Base-by-base conservation (phyloP, 2,888 invertebrate genomes). In the Eupithecia vulgata region DNA sequence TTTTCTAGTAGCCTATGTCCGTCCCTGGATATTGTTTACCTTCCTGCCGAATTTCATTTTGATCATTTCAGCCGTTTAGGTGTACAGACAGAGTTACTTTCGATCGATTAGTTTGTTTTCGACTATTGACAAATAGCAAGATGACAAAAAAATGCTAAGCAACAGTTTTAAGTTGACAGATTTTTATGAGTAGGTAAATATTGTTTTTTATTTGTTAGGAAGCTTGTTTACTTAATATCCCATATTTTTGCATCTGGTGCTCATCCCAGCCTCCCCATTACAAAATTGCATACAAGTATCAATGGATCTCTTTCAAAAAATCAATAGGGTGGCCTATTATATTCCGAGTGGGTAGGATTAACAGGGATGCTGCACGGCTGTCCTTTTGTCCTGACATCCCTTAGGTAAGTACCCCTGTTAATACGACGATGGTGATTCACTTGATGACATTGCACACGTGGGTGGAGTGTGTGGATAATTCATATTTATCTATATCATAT, bases 341-440 rank as follows among this genome's bases (percentile, higher is more conserved):
- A 64, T 72, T 68, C 48, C 62, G 75, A 74, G 74, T 71, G 72
- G 74, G 48, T 40, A 64, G 74, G 77, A 78, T 78, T 77, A 70
- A 80, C 77, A 76, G 78, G 75, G 81, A 81, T 82, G 82, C 76
- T 71, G 81, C 77, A 78, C 81, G 80, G 82, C 80, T 79, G 82
- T 68, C 40, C 79, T 71, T 81, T 86, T 85, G 85, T 85, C 67
- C 64, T 59, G 68, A 42, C 71, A 73, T 76, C 78, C 78, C 78
- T 75, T 65, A 52, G 70, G 25, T 65, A 10, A 21, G 17, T 62
- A 40, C n/a, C n/a, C n/a, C 34, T 40, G 40, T 2, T 40, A 13
- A 65, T 21, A 21, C 1, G 37, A 21, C 25, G 21, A 4, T 7
- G 68, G 66, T 69, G 67, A 2, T 40, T 34, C 10, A 40, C 7